Evolutionary conservation across 1,140 invertebrate genomes (phyloP).

Genomic region (Chrysomallon squamiferum): DNA sequence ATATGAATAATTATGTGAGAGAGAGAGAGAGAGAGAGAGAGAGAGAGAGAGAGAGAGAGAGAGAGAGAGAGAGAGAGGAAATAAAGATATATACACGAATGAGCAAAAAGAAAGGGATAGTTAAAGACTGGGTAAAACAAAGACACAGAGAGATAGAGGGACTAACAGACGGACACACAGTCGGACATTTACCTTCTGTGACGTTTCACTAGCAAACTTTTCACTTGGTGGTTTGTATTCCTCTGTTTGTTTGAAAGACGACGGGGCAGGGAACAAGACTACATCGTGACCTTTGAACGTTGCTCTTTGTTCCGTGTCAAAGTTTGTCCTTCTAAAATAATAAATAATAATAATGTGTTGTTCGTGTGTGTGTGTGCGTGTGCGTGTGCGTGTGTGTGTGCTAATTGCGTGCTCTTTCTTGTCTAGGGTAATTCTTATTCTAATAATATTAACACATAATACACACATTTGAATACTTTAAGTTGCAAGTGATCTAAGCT

Average conservation of each 20-base stretch:
- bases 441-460: no score
- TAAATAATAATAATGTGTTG: conserved; percentile 11
- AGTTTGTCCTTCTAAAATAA: conserved; percentile 27
- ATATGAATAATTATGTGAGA: no score
- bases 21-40: background rate
- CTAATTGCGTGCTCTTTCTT: no score
- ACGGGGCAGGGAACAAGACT: conserved; percentile 32
- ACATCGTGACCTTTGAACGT: conserved; percentile 51
- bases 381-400: no score
- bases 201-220: conserved; percentile 42
- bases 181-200: conserved; percentile 37
- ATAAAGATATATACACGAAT: background rate
- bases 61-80: background rate
- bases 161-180: background rate
- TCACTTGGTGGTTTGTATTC: conserved; percentile 37
- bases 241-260: conserved; percentile 40
- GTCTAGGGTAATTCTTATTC: no score
- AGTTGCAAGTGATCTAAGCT: no score
- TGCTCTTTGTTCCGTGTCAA: conserved; percentile 51
- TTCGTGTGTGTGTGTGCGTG: background rate
- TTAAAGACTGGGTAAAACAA: background rate
- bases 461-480: no score
- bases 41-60: background rate
- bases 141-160: background rate
- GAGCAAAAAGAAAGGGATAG: background rate